A percentile compares a stretch with the other conserved stretches of the same genome.
These are phyloP conservation scores for Corythornis cristatus DNA, from an alignment of 2,113 vertebrate species.

Conservation along the genomic window DNA sequence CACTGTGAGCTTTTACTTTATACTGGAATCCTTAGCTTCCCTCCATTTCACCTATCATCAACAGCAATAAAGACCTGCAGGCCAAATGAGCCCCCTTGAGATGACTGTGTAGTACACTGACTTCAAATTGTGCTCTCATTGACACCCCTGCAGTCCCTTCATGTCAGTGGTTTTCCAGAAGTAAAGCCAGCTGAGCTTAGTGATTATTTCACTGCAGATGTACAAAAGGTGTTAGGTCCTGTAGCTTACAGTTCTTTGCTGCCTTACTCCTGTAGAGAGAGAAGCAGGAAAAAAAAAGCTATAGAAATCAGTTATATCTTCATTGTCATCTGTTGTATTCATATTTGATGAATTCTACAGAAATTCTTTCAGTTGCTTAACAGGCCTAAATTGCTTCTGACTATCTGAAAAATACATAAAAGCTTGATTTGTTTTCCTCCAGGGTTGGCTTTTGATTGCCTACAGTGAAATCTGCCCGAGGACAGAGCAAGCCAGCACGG, in stretches of 20 bases:
- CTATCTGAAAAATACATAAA: neutral
- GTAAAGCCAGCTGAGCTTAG: neutral
- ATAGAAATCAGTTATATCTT: neutral
- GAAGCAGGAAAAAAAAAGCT: neutral
- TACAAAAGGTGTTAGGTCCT: neutral
- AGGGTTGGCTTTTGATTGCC: neutral
- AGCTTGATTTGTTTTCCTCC: neutral
- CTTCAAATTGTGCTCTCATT: neutral
- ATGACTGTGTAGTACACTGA: neutral
- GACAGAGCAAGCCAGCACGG: rapidly evolving
- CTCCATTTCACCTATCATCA: neutral
- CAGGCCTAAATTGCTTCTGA: neutral
- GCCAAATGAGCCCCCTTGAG: conserved; percentile 1
- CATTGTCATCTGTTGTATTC: neutral
- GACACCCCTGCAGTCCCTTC: neutral
- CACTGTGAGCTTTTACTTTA: neutral
- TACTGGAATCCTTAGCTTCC: neutral
- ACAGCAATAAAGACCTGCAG: neutral
- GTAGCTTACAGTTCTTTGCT: neutral
- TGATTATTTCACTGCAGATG: neutral
- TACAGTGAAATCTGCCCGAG: neutral
- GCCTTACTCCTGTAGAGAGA: neutral
- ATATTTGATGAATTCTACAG: neutral
- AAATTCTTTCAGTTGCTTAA: neutral
- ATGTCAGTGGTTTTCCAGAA: neutral